These are phyloP conservation scores for Elachura formosa DNA, from an alignment of 2,113 vertebrate genomes.

Conservation along the genomic window DNA sequence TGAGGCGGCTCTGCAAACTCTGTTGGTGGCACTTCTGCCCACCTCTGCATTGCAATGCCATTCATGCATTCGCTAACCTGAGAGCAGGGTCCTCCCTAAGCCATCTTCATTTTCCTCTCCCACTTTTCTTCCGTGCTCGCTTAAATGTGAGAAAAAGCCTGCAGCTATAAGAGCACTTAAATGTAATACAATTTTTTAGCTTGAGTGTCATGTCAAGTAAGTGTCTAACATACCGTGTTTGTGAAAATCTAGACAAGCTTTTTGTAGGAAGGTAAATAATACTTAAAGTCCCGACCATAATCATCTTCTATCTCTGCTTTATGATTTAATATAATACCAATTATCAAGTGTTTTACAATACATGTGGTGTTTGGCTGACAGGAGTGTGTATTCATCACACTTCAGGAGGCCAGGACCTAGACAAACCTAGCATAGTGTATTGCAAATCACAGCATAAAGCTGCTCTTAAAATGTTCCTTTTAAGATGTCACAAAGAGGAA, in stretches of 20 bases:
- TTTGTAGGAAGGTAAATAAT: conserved; percentile 59
- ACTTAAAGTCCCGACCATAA: background rate
- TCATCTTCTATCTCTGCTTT: background rate
- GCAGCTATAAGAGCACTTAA: conserved; percentile 50
- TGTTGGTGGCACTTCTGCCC: background rate
- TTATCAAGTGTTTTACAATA: background rate
- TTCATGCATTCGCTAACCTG: background rate
- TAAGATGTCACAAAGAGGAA: background rate
- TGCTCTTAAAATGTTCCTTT: background rate
- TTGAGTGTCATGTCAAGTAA: conserved; percentile 53
- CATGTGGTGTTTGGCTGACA: background rate
- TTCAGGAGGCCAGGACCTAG: background rate
- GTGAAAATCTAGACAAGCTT: conserved; percentile 47
- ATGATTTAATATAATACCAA: background rate
- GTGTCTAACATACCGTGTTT: conserved; percentile 30
- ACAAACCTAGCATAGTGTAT: background rate
- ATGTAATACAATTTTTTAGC: conserved; percentile 49
- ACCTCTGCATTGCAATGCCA: background rate
- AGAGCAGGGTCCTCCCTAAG: background rate
- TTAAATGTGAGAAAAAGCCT: conserved; percentile 38
- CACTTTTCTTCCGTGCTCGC: background rate
- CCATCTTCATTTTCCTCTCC: background rate
- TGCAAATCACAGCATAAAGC: background rate
- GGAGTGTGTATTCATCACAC: background rate
- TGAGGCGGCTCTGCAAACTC: background rate